Base-by-base conservation (phyloP, 2,797 vertebrate species). In the Propithecus perrieri region DNA sequence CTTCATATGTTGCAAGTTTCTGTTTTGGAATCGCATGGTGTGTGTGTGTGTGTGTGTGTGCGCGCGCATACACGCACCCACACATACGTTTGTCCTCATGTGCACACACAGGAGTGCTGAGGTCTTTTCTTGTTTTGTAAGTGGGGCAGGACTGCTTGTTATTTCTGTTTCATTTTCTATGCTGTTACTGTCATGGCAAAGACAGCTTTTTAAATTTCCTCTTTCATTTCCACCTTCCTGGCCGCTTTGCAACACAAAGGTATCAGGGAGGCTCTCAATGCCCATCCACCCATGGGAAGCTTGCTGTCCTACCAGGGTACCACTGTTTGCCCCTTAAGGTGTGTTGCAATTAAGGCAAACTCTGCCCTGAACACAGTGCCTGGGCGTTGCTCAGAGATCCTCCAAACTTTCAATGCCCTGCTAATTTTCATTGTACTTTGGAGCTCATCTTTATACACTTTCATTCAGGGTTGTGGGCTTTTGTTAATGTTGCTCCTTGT, bases 281-380 rank as follows among this genome's bases (percentile, higher is more conserved):
- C 15, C 33, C 11, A 0, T 15, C 15, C 20, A 12, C 0, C 0
- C 20, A 0, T 9, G 4, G 15, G 28, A 48, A 17, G 12, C 35
- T 59, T 65, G 30, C 48, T 80, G 0, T 43, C 75, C 14, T 46
- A 17, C 38, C 0, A 1, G 10, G 63, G 55, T 15, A 35, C 3
- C 18, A 5, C 20, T 38, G 17, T 75, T 78, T 72, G 11, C 12
- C 35, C 7, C 15, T 30, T 38, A 14, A 38, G 8, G 1, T 57
- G 9, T 48, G 50, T n/a, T 9, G 5, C 0, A 1, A 1, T 13
- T 33, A 0, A 7, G 17, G n/a, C 7, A 10, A 28, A 26, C 46
- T 41, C 65, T 15, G 1, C 3, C 17, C 76, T 74, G 3, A 1
- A 4, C 24, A 38, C 35, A 1, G 50, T 7, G 13, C 22, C 8